Evolutionary conservation across 2,888 invertebrate genomes (phyloP).

Genomic region (Rotaria socialis): DNA sequence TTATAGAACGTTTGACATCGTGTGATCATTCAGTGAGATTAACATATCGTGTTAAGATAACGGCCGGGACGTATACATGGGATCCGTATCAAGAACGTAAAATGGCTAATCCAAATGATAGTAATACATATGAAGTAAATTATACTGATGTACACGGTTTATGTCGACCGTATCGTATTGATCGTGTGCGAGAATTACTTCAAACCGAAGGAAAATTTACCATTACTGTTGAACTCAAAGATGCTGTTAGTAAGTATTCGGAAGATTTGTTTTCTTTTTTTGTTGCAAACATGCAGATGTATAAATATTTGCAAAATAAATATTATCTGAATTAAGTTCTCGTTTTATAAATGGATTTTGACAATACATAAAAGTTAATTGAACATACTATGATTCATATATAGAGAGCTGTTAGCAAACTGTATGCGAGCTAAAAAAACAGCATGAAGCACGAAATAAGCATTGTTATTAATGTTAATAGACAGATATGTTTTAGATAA

Average conservation of each 20-base stretch:
- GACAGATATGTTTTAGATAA: no score
- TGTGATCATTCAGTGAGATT: conserved; percentile 76
- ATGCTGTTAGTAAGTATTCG: no score
- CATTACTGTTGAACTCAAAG: not conserved
- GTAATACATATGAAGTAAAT: conserved; percentile 19
- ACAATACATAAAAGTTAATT: no score
- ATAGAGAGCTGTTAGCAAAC: not conserved
- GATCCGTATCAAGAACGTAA: conserved; percentile 45
- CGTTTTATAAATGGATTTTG: no score
- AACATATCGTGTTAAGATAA: conserved; percentile 65
- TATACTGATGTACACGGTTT: conserved; percentile 50
- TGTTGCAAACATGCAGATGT: no score
- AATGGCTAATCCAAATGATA: conserved; percentile 44
- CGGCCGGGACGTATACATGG: conserved; percentile 41
- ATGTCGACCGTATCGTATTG: conserved; percentile 51
- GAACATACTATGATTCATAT: not conserved
- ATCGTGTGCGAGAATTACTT: conserved; percentile 42
- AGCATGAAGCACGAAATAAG: not conserved
- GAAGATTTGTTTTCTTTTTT: no score
- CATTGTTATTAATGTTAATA: no score
- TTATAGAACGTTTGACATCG: conserved; percentile 71
- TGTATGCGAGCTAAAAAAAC: not conserved
- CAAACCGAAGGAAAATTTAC: conserved; percentile 45
- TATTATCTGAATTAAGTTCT: no score
- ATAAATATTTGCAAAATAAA: no score